Percentiles rank a stretch among this genome's conserved stretches.
These are phyloP conservation scores for Cerastis rubricosa DNA, from an alignment of 2,888 invertebrate genomes.

Conservation along the genomic window DNA sequence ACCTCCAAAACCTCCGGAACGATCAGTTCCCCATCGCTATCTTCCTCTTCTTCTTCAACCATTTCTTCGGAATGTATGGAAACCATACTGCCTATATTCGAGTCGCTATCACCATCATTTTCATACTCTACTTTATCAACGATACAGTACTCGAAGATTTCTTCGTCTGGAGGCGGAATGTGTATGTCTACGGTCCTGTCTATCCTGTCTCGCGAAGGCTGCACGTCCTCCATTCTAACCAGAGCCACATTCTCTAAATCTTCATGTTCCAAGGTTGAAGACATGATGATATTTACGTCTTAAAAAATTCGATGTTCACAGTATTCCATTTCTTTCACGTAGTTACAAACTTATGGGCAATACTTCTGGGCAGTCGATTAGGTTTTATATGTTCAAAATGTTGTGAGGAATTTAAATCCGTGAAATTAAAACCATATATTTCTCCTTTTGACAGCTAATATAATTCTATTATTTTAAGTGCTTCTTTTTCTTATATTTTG, in stretches of 20 bases:
- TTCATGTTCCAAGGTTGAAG: conserved; percentile 80
- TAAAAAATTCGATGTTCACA: conserved; percentile 65
- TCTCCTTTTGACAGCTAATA: too few species aligned
- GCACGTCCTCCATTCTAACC: conserved; percentile 86
- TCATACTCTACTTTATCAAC: conserved; percentile 74
- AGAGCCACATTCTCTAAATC: conserved; percentile 84
- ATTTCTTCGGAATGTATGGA: conserved; percentile 81
- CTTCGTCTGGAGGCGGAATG: conserved; percentile 54
- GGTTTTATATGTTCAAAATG: not conserved
- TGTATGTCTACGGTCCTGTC: conserved; percentile 67
- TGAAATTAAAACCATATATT: too few species aligned
- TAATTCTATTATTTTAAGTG: too few species aligned
- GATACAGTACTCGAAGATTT: conserved; percentile 74
- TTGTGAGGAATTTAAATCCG: too few species aligned
- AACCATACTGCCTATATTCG: conserved; percentile 84
- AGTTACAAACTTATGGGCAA: not conserved
- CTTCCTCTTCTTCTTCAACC: conserved; percentile 68
- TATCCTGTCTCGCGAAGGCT: conserved; percentile 78
- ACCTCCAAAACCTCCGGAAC: conserved; percentile 70
- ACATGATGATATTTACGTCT: conserved; percentile 70
- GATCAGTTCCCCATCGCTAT: conserved; percentile 72
- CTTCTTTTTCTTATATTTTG: too few species aligned
- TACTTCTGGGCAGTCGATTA: not conserved
- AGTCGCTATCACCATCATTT: conserved; percentile 79
- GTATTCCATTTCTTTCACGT: conserved; percentile 32